Percentiles rank a stretch among this genome's conserved stretches.
These are phyloP conservation scores for Drosophila affinis DNA, from an alignment of 2,888 invertebrate genomes.

Conservation along the genomic window DNA sequence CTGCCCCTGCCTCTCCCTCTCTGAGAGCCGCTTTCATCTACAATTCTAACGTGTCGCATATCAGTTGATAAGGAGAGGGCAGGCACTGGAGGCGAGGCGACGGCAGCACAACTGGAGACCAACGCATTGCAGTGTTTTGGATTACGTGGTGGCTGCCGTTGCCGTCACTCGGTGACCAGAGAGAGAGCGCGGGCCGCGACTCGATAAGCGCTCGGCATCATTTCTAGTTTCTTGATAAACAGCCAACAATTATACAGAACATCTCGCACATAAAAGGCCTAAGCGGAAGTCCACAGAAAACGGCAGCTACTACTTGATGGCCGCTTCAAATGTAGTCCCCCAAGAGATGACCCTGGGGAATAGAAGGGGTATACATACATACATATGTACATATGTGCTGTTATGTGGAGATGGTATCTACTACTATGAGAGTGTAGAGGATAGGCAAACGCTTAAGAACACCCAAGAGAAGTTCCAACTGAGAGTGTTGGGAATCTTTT, in stretches of 20 bases:
- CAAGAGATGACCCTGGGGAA: slow-evolving; percentile 3
- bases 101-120: neutral
- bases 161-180: neutral
- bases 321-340: neutral
- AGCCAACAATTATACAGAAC: slow-evolving; percentile 3
- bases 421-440: neutral
- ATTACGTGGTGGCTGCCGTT: slow-evolving; percentile 17
- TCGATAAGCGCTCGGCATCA: slow-evolving; percentile 61
- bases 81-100: neutral
- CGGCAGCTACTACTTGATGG: slow-evolving; percentile 3
- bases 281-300: slow-evolving; percentile 22
- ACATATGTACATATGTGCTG: too few species aligned
- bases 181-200: neutral
- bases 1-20: neutral
- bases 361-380: neutral
- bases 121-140: slow-evolving; percentile 42
- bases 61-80: slow-evolving; percentile 12
- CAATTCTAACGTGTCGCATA: slow-evolving; percentile 18
- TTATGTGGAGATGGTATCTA: neutral
- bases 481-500: neutral
- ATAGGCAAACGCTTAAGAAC: too few species aligned
- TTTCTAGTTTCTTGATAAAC: slow-evolving; percentile 52
- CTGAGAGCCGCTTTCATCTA: neutral
- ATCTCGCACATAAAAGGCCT: neutral
- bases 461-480: neutral